Evolutionary conservation across 2,888 invertebrate genomes (phyloP).

Genomic region (Oscheius myriophilus): DNA sequence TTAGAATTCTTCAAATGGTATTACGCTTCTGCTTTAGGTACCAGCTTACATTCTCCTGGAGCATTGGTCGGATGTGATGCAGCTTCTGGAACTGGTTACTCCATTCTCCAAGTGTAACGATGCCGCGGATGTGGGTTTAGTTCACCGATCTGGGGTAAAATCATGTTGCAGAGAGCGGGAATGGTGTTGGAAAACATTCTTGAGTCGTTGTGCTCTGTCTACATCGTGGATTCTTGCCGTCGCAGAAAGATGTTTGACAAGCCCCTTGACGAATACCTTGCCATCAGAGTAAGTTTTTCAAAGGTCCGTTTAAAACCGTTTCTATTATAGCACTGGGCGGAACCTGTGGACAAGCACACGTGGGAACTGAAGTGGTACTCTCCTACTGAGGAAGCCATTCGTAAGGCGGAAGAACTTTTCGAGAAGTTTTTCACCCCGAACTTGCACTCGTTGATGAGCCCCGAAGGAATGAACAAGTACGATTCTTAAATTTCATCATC

Average conservation of each 20-base stretch:
- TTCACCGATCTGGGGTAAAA: not conserved
- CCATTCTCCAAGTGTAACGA: constrained; percentile 78
- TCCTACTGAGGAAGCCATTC: constrained; percentile 80
- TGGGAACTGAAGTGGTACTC: constrained; percentile 82
- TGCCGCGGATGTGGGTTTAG: constrained; percentile 24
- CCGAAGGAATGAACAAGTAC: constrained; percentile 62
- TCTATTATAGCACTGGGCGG: constrained; percentile 81
- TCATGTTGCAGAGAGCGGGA: constrained; percentile 73
- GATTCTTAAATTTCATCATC: too few relatives aligned
- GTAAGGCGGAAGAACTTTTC: constrained; percentile 78
- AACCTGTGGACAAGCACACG: constrained; percentile 78
- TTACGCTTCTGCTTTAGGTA: not conserved
- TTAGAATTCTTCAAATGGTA: constrained; percentile 71
- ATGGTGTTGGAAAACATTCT: constrained; percentile 77
- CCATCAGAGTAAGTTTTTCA: constrained; percentile 76
- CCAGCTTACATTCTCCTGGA: constrained; percentile 34
- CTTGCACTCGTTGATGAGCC: constrained; percentile 76
- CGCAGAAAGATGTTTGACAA: constrained; percentile 74
- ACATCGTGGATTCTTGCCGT: constrained; percentile 30
- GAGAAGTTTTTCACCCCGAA: constrained; percentile 77
- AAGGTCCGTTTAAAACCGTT: not conserved
- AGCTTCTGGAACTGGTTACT: constrained; percentile 80
- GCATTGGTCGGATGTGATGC: constrained; percentile 76
- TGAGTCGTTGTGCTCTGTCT: constrained; percentile 77
- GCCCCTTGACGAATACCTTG: constrained; percentile 79